Evolutionary conservation across 2,113 vertebrate species (phyloP).

Genomic region (Myotis yumanensis): DNA sequence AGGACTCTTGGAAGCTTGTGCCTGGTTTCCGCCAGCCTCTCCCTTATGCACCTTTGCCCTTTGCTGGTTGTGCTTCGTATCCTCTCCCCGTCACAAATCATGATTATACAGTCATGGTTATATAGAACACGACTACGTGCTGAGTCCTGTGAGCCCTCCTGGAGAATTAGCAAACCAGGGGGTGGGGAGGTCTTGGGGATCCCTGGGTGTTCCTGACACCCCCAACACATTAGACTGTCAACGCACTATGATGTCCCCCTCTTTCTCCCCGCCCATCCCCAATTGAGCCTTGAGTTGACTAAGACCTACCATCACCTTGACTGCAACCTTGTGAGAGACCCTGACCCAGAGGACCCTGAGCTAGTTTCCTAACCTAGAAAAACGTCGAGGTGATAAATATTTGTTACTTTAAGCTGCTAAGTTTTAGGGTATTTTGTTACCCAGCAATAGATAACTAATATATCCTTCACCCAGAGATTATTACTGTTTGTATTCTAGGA

Average conservation of each 20-base stretch:
- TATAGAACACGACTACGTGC: background rate
- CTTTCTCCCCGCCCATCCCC: background rate
- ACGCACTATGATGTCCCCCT: background rate
- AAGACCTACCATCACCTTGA: background rate
- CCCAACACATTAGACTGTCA: background rate
- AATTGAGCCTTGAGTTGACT: background rate
- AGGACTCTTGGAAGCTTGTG: background rate
- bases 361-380: background rate
- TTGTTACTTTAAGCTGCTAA: background rate
- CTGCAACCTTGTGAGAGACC: background rate
- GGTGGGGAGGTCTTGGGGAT: background rate
- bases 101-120: background rate
- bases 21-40: background rate
- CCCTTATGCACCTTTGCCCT: background rate
- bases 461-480: background rate
- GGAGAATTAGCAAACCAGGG: background rate
- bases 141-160: background rate
- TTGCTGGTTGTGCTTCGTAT: background rate
- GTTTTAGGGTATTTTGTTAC: background rate
- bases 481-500: background rate
- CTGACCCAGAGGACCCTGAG: background rate
- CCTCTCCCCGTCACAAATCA: background rate
- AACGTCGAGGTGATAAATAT: background rate
- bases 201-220: background rate
- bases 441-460: background rate